phyloP scores from a whole-genome alignment of 1,140 invertebrate genomes.

The Leptopilina boulardi region DNA sequence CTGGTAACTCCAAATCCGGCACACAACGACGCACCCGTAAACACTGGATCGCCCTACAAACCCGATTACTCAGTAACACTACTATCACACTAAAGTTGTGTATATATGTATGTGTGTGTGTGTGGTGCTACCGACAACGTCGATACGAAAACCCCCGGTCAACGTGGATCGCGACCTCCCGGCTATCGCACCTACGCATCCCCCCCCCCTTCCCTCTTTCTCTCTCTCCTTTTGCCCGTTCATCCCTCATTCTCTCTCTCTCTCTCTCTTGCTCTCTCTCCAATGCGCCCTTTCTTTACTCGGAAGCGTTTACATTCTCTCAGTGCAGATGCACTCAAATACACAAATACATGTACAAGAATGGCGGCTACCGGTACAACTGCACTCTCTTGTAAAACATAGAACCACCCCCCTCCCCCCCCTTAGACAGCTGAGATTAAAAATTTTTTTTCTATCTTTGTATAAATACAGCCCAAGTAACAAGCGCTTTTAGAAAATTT shows the following conservation, averaged over 20 bases:
- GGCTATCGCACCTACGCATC: slow-evolving; percentile 15
- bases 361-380: background rate
- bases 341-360: no score
- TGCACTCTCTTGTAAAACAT: background rate
- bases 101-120: no score
- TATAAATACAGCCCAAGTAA: no score
- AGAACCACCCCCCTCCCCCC: background rate
- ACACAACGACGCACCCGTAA: slow-evolving; percentile 40
- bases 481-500: no score
- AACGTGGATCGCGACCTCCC: slow-evolving; percentile 32
- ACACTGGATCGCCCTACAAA: slow-evolving; percentile 54
- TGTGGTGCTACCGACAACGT: background rate
- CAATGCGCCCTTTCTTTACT: slow-evolving; percentile 3
- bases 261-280: background rate
- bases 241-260: slow-evolving; percentile 5
- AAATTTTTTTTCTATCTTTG: no score
- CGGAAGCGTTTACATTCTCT: slow-evolving; percentile 5
- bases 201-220: background rate
- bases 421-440: background rate
- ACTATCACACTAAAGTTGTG: background rate
- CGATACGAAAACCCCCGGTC: slow-evolving; percentile 30
- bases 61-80: slow-evolving; percentile 43
- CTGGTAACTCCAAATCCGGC: slow-evolving; percentile 51
- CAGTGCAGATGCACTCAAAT: slow-evolving; percentile 15
- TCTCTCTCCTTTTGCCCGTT: background rate